Evolutionary conservation across 2,888 invertebrate species (phyloP).

Genomic region (Hyalella azteca): DNA sequence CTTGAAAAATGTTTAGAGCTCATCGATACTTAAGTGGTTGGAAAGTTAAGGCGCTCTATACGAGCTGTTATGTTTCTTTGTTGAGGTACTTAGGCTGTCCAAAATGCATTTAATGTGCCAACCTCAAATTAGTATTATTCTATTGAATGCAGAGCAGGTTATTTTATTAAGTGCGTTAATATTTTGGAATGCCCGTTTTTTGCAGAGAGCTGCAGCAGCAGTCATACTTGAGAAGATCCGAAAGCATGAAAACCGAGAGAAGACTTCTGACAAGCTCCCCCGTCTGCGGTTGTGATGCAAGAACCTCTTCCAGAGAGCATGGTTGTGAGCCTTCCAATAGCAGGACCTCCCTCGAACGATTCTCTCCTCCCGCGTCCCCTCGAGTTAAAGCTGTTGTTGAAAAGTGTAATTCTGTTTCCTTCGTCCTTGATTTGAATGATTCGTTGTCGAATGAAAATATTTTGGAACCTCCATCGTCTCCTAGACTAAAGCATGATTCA

Average conservation of each 20-base stretch:
- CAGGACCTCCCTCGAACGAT: neutral
- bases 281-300: neutral
- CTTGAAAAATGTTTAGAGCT: too few relatives aligned
- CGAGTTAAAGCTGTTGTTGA: slow-evolving; percentile 78
- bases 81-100: too few relatives aligned
- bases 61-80: too few relatives aligned
- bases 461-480: slow-evolving; percentile 47
- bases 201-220: slow-evolving; percentile 24
- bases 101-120: neutral
- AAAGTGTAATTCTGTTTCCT: slow-evolving; percentile 84
- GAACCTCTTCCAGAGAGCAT: neutral
- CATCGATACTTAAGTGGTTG: too few relatives aligned
- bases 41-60: too few relatives aligned
- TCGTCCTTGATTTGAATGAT: slow-evolving; percentile 80
- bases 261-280: slow-evolving; percentile 4
- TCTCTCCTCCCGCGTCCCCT: slow-evolving; percentile 56
- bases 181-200: neutral
- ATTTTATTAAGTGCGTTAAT: neutral
- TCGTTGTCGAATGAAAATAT: slow-evolving; percentile 62
- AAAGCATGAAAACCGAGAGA: neutral
- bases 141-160: neutral
- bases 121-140: neutral
- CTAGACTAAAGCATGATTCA: slow-evolving; percentile 41
- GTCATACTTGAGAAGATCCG: neutral
- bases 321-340: neutral